phyloP scores from a whole-genome alignment of 2,797 vertebrate genomes.

The Nannoperca obscura region DNA sequence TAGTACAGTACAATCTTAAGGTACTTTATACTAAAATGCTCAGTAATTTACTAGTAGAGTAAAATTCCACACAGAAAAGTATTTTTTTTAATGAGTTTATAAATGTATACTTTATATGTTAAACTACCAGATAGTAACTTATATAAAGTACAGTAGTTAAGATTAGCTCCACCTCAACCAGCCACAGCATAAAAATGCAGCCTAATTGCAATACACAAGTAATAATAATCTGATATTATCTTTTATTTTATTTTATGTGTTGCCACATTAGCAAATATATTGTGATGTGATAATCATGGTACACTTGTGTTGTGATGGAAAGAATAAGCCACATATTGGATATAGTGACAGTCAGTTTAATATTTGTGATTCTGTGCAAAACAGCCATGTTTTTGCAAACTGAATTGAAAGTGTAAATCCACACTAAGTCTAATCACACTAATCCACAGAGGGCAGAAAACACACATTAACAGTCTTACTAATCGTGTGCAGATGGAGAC shows the following conservation, averaged over 20 bases:
- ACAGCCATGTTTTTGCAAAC: not conserved
- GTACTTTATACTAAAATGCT: not conserved
- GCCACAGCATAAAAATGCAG: too few species aligned
- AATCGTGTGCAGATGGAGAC: conserved; percentile 21
- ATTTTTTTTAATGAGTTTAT: too few species aligned
- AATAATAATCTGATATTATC: not conserved
- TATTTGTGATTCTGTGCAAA: not conserved
- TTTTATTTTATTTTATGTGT: too few species aligned
- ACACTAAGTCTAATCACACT: not conserved
- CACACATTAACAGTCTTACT: not conserved
- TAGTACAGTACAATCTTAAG: not conserved
- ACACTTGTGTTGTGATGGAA: not conserved
- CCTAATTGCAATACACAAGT: not conserved
- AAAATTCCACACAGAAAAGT: too few species aligned
- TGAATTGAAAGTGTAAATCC: not conserved
- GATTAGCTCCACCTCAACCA: not conserved
- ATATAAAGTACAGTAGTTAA: not conserved
- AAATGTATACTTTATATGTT: too few species aligned
- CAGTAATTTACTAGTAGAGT: not conserved
- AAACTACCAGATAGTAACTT: too few species aligned
- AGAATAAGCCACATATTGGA: too few species aligned
- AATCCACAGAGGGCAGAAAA: conserved; percentile 6
- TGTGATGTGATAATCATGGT: not conserved
- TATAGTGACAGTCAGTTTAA: not conserved
- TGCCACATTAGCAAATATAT: too few species aligned